Evolutionary conservation across 2,888 invertebrate genomes (phyloP).

Genomic region (Scaptomyza polygonia): DNA sequence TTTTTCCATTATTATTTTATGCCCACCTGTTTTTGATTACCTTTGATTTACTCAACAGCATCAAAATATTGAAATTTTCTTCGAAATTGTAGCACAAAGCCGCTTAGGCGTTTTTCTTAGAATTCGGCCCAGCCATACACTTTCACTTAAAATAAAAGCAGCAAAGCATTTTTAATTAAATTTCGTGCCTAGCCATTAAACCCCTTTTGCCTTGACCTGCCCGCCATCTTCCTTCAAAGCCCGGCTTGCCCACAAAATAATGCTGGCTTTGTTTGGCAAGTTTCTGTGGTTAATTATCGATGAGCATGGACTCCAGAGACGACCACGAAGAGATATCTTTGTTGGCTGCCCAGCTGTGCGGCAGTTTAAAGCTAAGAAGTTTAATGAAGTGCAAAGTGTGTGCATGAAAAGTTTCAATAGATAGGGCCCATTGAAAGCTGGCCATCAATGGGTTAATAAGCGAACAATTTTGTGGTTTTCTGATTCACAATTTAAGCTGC

Average conservation of each 20-base stretch:
- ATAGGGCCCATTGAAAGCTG: slow-evolving; percentile 55
- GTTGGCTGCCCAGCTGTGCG: slow-evolving; percentile 22
- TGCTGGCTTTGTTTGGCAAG: slow-evolving; percentile 63
- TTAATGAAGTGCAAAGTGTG: slow-evolving; percentile 77
- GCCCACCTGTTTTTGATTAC: slow-evolving; percentile 27
- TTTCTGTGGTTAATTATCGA: slow-evolving; percentile 77
- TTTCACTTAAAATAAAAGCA: slow-evolving; percentile 52
- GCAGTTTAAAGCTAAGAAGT: slow-evolving; percentile 62
- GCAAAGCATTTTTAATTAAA: slow-evolving; percentile 70
- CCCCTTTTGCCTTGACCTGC: slow-evolving; percentile 22
- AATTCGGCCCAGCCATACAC: slow-evolving; percentile 33
- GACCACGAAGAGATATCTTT: slow-evolving; percentile 38
- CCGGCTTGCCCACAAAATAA: background rate
- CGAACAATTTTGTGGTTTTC: slow-evolving; percentile 27
- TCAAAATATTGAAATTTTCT: slow-evolving; percentile 26
- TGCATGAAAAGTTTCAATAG: slow-evolving; percentile 56
- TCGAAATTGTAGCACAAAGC: slow-evolving; percentile 44
- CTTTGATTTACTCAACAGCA: slow-evolving; percentile 4
- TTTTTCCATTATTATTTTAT: no score
- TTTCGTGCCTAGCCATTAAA: slow-evolving; percentile 58
- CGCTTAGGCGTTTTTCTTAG: slow-evolving; percentile 42
- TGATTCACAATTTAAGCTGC: slow-evolving; percentile 20
- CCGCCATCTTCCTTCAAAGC: background rate
- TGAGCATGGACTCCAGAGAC: slow-evolving; percentile 49
- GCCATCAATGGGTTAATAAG: slow-evolving; percentile 71